Conservation (phyloP, 2,888 invertebrate genomes). For the Eupeodes latifasciatus region DNA sequence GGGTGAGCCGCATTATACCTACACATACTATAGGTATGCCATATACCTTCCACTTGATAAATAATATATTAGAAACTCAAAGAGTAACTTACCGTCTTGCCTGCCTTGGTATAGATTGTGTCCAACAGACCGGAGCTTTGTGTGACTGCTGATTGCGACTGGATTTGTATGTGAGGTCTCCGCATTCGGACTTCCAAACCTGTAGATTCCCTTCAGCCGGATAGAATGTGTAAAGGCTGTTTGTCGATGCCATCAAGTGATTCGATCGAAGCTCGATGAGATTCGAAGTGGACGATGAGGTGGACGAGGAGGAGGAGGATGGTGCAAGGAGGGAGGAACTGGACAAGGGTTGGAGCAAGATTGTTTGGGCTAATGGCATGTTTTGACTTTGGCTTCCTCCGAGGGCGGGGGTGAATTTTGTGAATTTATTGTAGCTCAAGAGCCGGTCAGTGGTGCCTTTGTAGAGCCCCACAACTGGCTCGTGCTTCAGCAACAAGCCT, state of each 20-base stretch:
- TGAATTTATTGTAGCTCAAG: constrained; percentile 81
- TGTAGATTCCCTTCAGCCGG: constrained; percentile 84
- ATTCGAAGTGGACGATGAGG: constrained; percentile 75
- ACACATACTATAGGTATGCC: no score
- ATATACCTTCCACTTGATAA: neutral
- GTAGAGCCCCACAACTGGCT: constrained; percentile 77
- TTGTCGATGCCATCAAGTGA: constrained; percentile 82
- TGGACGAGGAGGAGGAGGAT: constrained; percentile 74
- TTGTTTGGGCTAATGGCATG: constrained; percentile 78
- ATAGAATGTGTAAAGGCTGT: constrained; percentile 84
- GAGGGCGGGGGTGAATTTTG: constrained; percentile 65
- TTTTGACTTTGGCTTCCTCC: constrained; percentile 66
- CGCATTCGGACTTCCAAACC: constrained; percentile 84
- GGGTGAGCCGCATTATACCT: neutral
- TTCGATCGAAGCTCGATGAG: constrained; percentile 77
- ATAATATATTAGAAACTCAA: neutral
- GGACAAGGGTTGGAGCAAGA: constrained; percentile 82
- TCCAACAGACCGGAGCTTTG: constrained; percentile 84
- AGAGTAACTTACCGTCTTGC: constrained; percentile 83
- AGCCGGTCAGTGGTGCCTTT: constrained; percentile 78
- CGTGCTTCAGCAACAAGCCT: constrained; percentile 82
- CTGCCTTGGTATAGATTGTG: constrained; percentile 84
- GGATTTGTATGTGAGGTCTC: constrained; percentile 84
- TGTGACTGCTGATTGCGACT: constrained; percentile 83
- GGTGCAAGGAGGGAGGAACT: constrained; percentile 78